A percentile compares a stretch with the other conserved stretches of the same genome.
These are phyloP conservation scores for Psammodynastes pulverulentus DNA, from an alignment of 2,113 vertebrate genomes.

Conservation along the genomic window DNA sequence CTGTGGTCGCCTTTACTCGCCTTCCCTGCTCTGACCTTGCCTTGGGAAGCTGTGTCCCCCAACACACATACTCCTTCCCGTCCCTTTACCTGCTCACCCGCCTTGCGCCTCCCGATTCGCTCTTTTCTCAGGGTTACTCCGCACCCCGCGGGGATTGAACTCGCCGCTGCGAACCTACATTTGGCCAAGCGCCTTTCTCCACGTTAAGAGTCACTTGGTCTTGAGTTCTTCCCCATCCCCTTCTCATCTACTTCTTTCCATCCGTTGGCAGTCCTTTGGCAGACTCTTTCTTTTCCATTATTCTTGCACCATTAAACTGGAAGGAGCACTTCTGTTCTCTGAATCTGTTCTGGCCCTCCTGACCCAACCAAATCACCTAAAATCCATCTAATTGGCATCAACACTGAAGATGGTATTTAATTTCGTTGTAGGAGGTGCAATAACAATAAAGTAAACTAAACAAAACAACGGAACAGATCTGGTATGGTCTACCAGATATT, in stretches of 20 bases:
- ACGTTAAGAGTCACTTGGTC: background rate
- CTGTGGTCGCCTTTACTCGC: background rate
- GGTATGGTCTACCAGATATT: no score
- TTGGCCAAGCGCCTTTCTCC: background rate
- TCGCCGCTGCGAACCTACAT: background rate
- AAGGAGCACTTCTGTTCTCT: background rate
- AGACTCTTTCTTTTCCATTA: background rate
- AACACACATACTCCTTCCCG: no score
- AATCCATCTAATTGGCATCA: background rate
- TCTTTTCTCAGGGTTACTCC: background rate
- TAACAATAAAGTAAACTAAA: no score
- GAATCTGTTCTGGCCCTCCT: background rate
- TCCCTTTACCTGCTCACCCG: background rate
- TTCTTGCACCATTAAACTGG: background rate
- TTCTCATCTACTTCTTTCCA: background rate
- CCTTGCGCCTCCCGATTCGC: background rate
- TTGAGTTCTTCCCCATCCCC: background rate
- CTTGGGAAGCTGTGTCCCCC: background rate
- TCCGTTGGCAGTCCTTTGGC: background rate
- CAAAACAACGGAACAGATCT: background rate
- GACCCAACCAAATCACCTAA: background rate
- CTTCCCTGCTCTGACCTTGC: background rate
- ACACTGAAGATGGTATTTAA: no score
- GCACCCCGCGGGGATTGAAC: background rate
- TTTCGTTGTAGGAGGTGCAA: no score